These are phyloP conservation scores for Drosophila elegans DNA, from an alignment of 1,140 invertebrate genomes.

Conservation along the genomic window DNA sequence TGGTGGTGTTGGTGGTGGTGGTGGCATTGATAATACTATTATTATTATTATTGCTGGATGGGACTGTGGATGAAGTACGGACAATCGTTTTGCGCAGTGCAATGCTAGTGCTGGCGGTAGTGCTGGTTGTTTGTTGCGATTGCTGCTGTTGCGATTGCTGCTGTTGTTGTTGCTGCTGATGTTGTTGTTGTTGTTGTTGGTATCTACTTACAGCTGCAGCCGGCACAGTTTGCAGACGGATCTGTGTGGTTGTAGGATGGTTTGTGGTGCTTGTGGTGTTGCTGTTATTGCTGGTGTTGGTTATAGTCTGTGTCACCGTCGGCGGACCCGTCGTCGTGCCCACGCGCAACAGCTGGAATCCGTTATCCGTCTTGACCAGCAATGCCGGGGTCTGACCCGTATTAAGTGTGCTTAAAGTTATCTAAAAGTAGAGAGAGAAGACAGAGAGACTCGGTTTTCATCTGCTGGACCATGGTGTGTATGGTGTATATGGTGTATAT, in stretches of 20 bases:
- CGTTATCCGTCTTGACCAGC: slow-evolving; percentile 97
- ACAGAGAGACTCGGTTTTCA: slow-evolving; percentile 51
- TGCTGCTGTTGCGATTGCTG: slow-evolving; percentile 61
- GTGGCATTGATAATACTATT: slow-evolving; percentile 61
- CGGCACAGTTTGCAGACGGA: slow-evolving; percentile 86
- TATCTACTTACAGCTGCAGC: slow-evolving; percentile 87
- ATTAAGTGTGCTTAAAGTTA: slow-evolving; percentile 93
- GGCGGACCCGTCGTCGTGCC: slow-evolving; percentile 88
- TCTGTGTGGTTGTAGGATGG: slow-evolving; percentile 84
- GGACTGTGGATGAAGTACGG: slow-evolving; percentile 81
- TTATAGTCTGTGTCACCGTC: slow-evolving; percentile 83
- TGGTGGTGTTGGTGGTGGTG: slow-evolving; percentile 64
- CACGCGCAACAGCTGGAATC: slow-evolving; percentile 95
- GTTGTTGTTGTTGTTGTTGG: slow-evolving; percentile 65
- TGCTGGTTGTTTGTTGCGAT: slow-evolving; percentile 59
- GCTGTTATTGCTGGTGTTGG: slow-evolving; percentile 63
- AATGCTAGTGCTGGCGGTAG: slow-evolving; percentile 84
- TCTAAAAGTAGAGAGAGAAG: slow-evolving; percentile 86
- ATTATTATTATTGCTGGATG: slow-evolving; percentile 76
- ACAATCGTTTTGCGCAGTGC: slow-evolving; percentile 87
- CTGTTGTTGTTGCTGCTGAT: slow-evolving; percentile 46
- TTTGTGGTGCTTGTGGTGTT: slow-evolving; percentile 77
- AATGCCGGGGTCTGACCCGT: slow-evolving; percentile 92
- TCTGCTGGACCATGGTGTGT: slow-evolving; percentile 28
- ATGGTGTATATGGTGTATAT: slow-evolving; percentile 4